Base-by-base conservation (phyloP, 2,888 invertebrate species). In the Himalopsyche anomala region DNA sequence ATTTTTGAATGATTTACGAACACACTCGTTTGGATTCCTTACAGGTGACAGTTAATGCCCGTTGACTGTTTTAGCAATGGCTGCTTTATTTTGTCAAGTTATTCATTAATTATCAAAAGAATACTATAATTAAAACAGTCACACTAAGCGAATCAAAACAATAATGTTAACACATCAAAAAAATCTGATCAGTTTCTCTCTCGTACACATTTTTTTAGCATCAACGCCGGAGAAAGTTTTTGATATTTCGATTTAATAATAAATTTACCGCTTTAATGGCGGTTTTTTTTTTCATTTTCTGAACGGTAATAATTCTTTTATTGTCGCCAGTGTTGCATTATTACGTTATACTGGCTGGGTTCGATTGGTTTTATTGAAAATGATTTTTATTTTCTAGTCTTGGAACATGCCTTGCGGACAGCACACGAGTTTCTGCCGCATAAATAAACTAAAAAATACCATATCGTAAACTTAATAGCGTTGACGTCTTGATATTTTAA, bases 201-300 rank as follows among this genome's bases (percentile, higher is more conserved):
- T 19, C 19, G 62, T 62, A 19, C 9, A 62, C 28, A 28, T 62
- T 62, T 62, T 62, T 62, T 62, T 62, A 19, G 2, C 62, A 19
- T 19, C 62, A 8, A 2, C 62, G 15, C 11, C 19, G 19, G 62
- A 62, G 62, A 62, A 62, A 62, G 62, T 62, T 62, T 51, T 62
- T 15, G 62, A 62, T 62, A 62, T 62, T 62, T 62, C 62, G 62
- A 62, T 19, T 62, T 19, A 62, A 62, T 62, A 62, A 62, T 62
- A 62, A 62, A 62, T 62, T 19, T 8, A 62, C 62, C 19, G 62
- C 62, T 62, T 62, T 62, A 19, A 62, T 62, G n/a, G 19, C 19
- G 62, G n/a, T 62, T 62, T 62, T 62, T 28, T n/a, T 56, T 62
- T 62, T 62, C 62, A 19, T 62, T 62, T 62, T 62, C 19, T 62